These are phyloP conservation scores for Prionace glauca DNA, from an alignment of 2,797 vertebrate species.

Conservation along the genomic window DNA sequence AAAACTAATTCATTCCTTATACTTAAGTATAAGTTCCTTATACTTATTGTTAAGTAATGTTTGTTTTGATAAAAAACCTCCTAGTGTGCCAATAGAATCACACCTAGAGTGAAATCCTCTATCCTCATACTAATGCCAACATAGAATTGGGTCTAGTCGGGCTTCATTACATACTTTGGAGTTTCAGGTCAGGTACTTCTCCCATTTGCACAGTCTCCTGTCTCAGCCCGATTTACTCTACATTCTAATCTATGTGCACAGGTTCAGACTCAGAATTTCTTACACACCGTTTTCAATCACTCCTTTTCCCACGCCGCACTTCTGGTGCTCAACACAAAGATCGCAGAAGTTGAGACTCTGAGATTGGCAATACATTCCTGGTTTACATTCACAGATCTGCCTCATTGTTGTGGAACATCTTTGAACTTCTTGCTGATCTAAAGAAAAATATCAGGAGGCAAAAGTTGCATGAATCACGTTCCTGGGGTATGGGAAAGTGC, in stretches of 20 bases:
- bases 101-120: no score
- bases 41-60: no score
- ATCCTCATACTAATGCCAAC: no score
- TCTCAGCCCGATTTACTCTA: background rate
- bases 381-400: conserved; percentile 1
- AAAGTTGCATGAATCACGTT: background rate
- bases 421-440: conserved; percentile 18
- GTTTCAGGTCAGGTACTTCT: no score
- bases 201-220: background rate
- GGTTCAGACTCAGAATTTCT: background rate
- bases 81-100: no score
- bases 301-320: background rate
- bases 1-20: no score
- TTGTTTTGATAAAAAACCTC: no score
- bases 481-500: background rate
- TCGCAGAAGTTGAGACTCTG: background rate
- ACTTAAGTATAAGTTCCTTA: no score
- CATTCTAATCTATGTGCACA: background rate
- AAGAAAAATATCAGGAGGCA: background rate
- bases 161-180: no score
- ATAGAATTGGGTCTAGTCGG: no score
- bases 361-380: background rate
- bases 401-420: background rate
- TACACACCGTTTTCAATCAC: background rate
- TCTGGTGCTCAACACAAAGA: background rate